Evolutionary conservation across 2,888 invertebrate species (phyloP), one percentile per base, ranked within the genome.

Genomic region (Copidosoma aretas): DNA sequence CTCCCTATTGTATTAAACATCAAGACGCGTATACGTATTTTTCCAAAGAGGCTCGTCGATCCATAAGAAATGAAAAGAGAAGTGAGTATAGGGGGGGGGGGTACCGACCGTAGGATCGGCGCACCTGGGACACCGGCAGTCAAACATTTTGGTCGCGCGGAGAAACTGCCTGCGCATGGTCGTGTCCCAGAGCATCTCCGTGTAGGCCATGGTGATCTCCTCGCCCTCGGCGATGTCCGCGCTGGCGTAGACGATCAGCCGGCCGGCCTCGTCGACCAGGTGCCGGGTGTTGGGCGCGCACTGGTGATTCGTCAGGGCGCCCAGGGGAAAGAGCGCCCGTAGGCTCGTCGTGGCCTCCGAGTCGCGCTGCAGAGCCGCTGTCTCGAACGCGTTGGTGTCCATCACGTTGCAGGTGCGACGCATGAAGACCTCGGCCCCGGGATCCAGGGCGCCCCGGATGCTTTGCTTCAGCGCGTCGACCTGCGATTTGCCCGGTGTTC

Each of bases 381-480:
- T 89, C 85, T 90, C 89, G 79, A 89, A 91, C 49, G 91, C 89
- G 79, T 90, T 91, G 2, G 91, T 89, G 77, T 91, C 90, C 77
- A 91, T 84, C 21, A 87, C 86, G 64, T 86, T 85, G 75, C 90
- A 89, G 0, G 89, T 87, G 53, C 84, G 81, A n/a, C 81, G 82
- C 87, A 91, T 86, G 63, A 89, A 84, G 51, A 85, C 77, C 77
- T 87, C 86, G 54, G 90, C 89, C n/a, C 87, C 84, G 63, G 85
- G 78, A 10, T 84, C 84, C 73, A 90, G 85, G 39, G 86, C 82
- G 67, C 86, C 86, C 71, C 81, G 84, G 43, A 86, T 75, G 68
- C 83, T 78, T 67, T 85, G 80, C 74, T 86, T 86, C 59, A 91
- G 78, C 39, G 76, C 32, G 2, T 77, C 74, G 15, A 77, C 62